phyloP scores from a whole-genome alignment of 2,113 vertebrate genomes.

The Synchiropus splendidus region DNA sequence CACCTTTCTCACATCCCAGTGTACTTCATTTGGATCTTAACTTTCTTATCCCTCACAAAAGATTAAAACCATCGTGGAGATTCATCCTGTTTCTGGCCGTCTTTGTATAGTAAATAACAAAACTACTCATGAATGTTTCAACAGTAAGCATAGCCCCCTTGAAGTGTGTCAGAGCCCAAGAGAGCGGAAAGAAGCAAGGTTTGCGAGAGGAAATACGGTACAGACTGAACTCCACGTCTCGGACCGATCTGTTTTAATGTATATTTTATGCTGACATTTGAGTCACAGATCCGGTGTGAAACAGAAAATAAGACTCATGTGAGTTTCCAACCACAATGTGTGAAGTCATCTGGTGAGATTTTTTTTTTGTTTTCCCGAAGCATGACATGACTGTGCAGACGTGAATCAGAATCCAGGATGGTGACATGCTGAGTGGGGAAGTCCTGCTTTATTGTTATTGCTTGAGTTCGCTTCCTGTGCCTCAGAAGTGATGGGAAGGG shows the following conservation, averaged over 20 bases:
- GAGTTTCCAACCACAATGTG: too few relatives aligned
- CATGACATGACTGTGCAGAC: too few relatives aligned
- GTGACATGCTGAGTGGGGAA: slow-evolving; percentile 13
- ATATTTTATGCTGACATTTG: too few relatives aligned
- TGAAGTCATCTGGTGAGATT: too few relatives aligned
- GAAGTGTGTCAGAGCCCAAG: slow-evolving; percentile 46
- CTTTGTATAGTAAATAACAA: slow-evolving; percentile 34
- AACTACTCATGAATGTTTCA: slow-evolving; percentile 48
- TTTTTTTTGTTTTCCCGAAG: too few relatives aligned
- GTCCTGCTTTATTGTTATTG: slow-evolving; percentile 12
- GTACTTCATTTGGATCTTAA: too few relatives aligned
- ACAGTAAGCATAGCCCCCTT: slow-evolving; percentile 28
- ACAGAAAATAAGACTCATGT: too few relatives aligned
- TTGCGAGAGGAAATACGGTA: neutral
- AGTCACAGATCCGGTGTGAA: too few relatives aligned
- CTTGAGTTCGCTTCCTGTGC: slow-evolving; percentile 28
- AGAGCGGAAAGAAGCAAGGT: slow-evolving; percentile 24
- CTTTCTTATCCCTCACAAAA: slow-evolving; percentile 10
- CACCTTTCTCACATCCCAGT: too few relatives aligned
- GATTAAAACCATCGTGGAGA: slow-evolving; percentile 19
- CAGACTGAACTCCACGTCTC: too few relatives aligned
- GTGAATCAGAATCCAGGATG: slow-evolving; percentile 7
- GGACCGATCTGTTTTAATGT: too few relatives aligned
- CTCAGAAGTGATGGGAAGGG: slow-evolving; percentile 4
- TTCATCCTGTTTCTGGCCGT: slow-evolving; percentile 11